Conservation (phyloP, 2,113 vertebrate genomes). For the Pseudopodoces humilis region DNA sequence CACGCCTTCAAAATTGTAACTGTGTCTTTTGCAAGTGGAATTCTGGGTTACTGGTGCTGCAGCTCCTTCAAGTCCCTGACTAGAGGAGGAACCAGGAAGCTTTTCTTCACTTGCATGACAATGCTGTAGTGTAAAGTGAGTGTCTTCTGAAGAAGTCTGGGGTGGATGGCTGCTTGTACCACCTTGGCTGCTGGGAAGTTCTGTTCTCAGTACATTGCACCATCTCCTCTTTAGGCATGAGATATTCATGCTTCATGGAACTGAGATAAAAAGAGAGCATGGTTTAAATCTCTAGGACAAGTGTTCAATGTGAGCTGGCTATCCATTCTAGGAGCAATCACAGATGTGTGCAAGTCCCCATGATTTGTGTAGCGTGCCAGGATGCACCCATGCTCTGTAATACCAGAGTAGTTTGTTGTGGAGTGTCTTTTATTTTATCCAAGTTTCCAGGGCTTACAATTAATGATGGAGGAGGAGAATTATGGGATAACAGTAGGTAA, state of each 20-base stretch:
- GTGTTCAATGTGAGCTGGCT: background rate
- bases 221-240: background rate
- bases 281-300: background rate
- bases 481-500: background rate
- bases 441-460: background rate
- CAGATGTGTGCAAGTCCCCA: background rate
- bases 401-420: background rate
- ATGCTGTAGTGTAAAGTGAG: background rate
- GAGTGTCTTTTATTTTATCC: background rate
- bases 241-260: background rate
- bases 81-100: background rate
- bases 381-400: background rate
- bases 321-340: background rate
- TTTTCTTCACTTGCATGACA: background rate
- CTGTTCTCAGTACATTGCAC: background rate
- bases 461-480: background rate
- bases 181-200: background rate
- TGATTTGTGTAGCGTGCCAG: background rate
- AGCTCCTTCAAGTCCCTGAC: background rate
- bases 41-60: background rate
- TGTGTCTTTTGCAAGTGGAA: background rate
- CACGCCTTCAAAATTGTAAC: accelerated
- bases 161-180: background rate
- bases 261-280: background rate
- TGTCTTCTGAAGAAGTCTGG: background rate